Evolutionary conservation across 2,113 vertebrate species (phyloP).

Genomic region (Tympanuchus pallidicinctus): DNA sequence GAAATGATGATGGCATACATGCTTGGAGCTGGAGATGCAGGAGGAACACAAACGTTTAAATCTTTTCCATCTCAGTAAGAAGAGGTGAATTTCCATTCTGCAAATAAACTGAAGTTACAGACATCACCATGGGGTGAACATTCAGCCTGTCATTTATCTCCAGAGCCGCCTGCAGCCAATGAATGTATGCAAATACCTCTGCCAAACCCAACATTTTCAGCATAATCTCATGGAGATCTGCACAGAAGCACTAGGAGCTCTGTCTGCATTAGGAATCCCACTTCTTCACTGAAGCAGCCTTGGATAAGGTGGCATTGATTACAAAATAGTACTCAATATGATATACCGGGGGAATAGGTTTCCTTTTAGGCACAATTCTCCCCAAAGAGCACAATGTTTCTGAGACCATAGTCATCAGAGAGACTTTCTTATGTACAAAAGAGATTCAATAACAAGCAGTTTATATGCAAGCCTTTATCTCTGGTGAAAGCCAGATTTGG

Average conservation of each 20-base stretch:
- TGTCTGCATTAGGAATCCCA: rapidly evolving
- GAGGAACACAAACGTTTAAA: not conserved
- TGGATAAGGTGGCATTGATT: not conserved
- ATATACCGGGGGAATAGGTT: not conserved
- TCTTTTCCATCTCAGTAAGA: not conserved
- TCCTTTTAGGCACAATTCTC: not conserved
- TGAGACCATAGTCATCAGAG: not conserved
- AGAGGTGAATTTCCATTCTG: not conserved
- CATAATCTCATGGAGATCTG: not conserved
- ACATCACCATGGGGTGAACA: not conserved
- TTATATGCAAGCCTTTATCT: rapidly evolving
- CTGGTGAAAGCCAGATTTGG: rapidly evolving
- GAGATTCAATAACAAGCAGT: rapidly evolving
- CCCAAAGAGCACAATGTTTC: not conserved
- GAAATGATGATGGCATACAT: not conserved
- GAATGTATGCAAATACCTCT: rapidly evolving
- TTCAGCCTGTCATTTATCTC: not conserved
- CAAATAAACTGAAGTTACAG: not conserved
- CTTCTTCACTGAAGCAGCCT: not conserved
- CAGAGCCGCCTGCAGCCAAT: too few relatives aligned
- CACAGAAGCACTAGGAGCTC: not conserved
- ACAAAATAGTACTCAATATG: not conserved
- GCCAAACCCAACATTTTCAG: too few relatives aligned
- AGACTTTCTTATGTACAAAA: not conserved
- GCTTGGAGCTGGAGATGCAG: not conserved